Base-by-base conservation (phyloP, 2,113 vertebrate species). In the Colossoma macropomum region DNA sequence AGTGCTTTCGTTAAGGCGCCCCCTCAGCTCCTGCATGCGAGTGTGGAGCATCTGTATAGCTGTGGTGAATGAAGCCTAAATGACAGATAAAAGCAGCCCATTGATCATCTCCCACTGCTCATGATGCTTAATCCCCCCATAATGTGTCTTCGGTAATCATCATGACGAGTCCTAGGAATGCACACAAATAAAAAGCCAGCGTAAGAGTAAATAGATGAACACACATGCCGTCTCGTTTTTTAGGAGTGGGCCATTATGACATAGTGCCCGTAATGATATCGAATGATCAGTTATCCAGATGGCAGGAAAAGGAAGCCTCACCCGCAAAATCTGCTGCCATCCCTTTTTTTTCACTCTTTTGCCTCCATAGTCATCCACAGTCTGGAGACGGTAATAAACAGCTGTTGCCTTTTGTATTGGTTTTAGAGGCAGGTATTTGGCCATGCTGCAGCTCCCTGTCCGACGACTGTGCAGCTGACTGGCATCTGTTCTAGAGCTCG, bases 271-370 rank as follows among this genome's bases (percentile, higher is more conserved):
- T 92, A 90, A 91, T 86, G 88, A 92, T 90, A 85, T 84, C 82
- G 87, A 91, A 91, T 63, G 86, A 93, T 93, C 90, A 92, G 85
- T 94, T 93, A 92, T 90, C 93, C 93, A 94, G 92, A 93, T 94
- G 93, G 92, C 89, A 84, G 79, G 45, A 86, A 86, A 77, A 87
- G 86, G 85, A 78, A 75, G 81, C 75, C 30, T 83, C 48, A 65
- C 50, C 60, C 73, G 82, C 68, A 56, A 56, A 79, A 59, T 80
- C 76, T 48, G 77, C 71, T 78, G 81, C 74, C 72, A 34, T 83
- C 56, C 50, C 62, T 68, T 69, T 76, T 63, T 79, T 50, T 30
- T 75, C 71, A 79, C 48, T 78, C 66, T 77, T 63, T 59, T 86
- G 65, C 80, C 38, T 77, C 54, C 73, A 66, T 75, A 79, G 28